Conservation (phyloP, 2,888 invertebrate species). For the Athrips mouffetella region DNA sequence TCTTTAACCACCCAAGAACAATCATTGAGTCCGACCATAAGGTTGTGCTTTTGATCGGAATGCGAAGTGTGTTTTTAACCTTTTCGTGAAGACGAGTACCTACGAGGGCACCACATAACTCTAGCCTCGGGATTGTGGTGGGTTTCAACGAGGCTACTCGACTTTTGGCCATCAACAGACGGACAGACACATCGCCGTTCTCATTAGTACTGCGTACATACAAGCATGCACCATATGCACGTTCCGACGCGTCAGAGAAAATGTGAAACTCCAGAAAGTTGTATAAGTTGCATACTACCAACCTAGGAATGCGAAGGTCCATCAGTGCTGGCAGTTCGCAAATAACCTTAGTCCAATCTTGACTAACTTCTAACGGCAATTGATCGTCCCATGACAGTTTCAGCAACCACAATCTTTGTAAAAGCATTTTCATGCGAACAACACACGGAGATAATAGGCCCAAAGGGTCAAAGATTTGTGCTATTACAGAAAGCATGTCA, state of each 20-base stretch:
- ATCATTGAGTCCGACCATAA: too few relatives aligned
- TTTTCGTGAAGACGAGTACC: too few relatives aligned
- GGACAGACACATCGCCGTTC: not conserved
- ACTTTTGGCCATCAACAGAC: not conserved
- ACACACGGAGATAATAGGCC: not conserved
- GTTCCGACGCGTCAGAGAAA: not conserved
- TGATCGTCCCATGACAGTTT: not conserved
- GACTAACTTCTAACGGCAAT: too few relatives aligned
- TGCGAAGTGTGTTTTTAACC: too few relatives aligned
- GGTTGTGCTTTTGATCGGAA: too few relatives aligned
- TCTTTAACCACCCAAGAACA: too few relatives aligned
- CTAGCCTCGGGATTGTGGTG: constrained; percentile 8
- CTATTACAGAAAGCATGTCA: not conserved
- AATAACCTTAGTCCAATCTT: too few relatives aligned
- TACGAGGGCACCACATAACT: too few relatives aligned
- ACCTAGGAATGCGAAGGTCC: not conserved
- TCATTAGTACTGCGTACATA: not conserved
- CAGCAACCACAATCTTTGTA: not conserved
- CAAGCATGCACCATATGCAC: not conserved
- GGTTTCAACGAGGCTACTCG: constrained; percentile 5
- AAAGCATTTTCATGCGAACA: not conserved
- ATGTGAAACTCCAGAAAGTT: not conserved
- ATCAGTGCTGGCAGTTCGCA: not conserved
- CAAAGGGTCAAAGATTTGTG: not conserved
- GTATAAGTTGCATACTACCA: not conserved